Conservation (phyloP, 2,113 vertebrate genomes). For the Gyps fulvus region DNA sequence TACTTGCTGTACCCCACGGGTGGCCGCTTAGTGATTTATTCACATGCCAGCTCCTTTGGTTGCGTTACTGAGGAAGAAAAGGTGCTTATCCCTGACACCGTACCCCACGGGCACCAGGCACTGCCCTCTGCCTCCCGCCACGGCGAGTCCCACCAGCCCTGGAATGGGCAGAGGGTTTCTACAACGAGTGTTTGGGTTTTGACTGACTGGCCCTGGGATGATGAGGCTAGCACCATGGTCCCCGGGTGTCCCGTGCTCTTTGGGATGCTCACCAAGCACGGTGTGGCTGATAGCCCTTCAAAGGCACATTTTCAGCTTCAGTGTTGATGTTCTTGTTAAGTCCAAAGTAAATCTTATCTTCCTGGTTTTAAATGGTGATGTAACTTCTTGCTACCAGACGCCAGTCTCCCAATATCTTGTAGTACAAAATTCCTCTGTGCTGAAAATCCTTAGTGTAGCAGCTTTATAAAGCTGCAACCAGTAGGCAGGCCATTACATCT, state of each 20-base stretch:
- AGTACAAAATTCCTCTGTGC: neutral
- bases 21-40: neutral
- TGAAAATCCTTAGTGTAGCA: neutral
- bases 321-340: neutral
- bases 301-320: neutral
- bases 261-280: neutral
- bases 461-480: conserved; percentile 40
- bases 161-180: accelerated
- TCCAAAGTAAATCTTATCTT: neutral
- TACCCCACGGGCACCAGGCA: neutral
- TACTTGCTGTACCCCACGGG: neutral
- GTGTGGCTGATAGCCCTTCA: neutral
- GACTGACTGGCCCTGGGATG: too few species aligned
- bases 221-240: accelerated
- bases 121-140: neutral
- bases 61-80: neutral
- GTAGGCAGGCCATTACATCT: neutral
- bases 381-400: neutral
- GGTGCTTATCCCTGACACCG: neutral
- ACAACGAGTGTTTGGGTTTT: neutral
- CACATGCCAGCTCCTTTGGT: neutral
- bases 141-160: accelerated
- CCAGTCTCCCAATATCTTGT: conserved; percentile 1
- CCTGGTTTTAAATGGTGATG: neutral
- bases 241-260: accelerated